phyloP scores from a whole-genome alignment of 2,888 invertebrate genomes.

The Octodonta nipae region DNA sequence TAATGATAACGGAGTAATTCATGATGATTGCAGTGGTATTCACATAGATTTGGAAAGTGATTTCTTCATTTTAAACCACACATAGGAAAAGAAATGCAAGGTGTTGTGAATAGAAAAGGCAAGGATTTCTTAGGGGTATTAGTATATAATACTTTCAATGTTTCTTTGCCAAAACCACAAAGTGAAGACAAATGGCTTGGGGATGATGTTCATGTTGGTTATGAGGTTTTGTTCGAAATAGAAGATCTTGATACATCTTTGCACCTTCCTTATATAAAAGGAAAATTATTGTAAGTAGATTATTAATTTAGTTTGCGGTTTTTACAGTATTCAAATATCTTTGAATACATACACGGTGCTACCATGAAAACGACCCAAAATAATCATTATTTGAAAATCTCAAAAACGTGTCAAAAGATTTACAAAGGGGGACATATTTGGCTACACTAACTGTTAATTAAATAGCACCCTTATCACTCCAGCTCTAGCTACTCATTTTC shows the following conservation, averaged over 20 bases:
- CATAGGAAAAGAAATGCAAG: constrained; percentile 46
- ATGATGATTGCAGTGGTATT: constrained; percentile 49
- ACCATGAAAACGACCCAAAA: no score
- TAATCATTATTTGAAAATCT: no score
- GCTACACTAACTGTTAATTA: no score
- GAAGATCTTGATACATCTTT: constrained; percentile 44
- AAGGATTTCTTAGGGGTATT: constrained; percentile 53
- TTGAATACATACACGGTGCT: no score
- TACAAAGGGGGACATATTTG: no score
- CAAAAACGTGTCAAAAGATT: no score
- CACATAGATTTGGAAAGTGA: constrained; percentile 55
- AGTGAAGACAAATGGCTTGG: constrained; percentile 45
- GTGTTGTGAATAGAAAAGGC: constrained; percentile 54
- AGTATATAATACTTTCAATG: constrained; percentile 57
- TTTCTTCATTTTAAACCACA: constrained; percentile 55
- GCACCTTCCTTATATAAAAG: constrained; percentile 51
- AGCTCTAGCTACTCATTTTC: no score
- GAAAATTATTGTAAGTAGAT: constrained; percentile 38
- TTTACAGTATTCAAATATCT: no score
- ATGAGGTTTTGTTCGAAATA: constrained; percentile 47
- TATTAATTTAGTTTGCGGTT: no score
- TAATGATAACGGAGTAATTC: constrained; percentile 43
- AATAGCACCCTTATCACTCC: no score
- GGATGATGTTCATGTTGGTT: constrained; percentile 41
- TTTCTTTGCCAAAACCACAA: constrained; percentile 47